Evolutionary conservation across 92 coral and sea anemone genomes (phyloP), one percentile per base, ranked within the genome.

Genomic region (Anthopleura xanthogrammica): DNA sequence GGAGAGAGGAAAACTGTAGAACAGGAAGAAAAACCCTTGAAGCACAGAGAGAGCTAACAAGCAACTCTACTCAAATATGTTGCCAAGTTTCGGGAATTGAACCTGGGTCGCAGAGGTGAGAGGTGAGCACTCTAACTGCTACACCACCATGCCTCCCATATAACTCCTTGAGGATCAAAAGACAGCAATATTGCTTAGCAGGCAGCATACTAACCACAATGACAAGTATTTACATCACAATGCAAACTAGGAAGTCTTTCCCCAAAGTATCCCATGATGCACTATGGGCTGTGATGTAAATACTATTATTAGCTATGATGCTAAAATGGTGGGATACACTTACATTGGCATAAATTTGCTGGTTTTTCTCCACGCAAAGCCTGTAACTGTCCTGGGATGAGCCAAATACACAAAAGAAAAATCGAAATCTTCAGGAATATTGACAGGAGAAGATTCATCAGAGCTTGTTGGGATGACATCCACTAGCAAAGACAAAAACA

Each of bases 321-420:
- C 58, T 54, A 54, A 12, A 9, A 54, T 5, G 50, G 7, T 46
- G 50, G 2, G 29, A n/a, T 40, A 55, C 41, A 84, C 89, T 41
- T 86, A 96, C 99, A 93, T 82, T 12, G 97, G 96, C 90, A 96
- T 87, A 72, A 90, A 94, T 77, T 90, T 92, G 87, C 99, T 96
- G 50, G 99, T 96, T 70, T 90, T 96, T 81, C 99, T 87, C 99
- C 99, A 96, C 1, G 99, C 83, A 76, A 96, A 81, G 48, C 99
- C 97, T 40, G 98, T 90, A 36, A 96, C 99, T 20, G 98, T 88
- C 23, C 88, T 91, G 11, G 99, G 99, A 70, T 96, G 99, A 6
- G 98, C 95, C 84, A 96, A 72, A 72, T 96, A 96, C 8, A 96
- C 85, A 85, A 96, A 96, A 22, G 94, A 90, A 81, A 80, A 96